Evolutionary conservation across 2,888 invertebrate genomes (phyloP).

Genomic region (Melolontha melolontha): DNA sequence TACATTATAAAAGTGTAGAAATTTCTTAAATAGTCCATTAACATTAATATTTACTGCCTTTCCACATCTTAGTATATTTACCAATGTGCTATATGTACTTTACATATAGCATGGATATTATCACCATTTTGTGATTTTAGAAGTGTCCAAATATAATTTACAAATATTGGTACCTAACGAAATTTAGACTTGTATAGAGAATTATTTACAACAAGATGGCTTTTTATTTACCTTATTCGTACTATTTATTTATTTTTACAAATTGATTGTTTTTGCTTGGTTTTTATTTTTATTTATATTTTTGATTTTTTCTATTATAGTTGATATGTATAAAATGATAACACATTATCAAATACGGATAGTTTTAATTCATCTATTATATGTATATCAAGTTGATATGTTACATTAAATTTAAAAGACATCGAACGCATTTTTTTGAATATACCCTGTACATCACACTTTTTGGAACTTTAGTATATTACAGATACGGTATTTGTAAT

Average conservation of each 20-base stretch:
- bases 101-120: no score
- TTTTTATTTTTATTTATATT: constrained; percentile 18
- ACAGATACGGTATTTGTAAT: neutral
- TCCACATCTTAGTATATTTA: no score
- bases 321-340: constrained; percentile 29
- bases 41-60: no score
- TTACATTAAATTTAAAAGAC: constrained; percentile 4
- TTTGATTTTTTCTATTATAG: neutral
- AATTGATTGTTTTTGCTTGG: constrained; percentile 34
- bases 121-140: no score
- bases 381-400: constrained; percentile 11
- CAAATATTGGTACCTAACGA: no score
- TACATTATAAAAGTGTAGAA: no score
- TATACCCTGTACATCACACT: constrained; percentile 12
- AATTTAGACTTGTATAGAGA: constrained; percentile 10
- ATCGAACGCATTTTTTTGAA: neutral
- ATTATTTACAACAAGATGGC: constrained; percentile 15
- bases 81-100: no score
- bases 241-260: constrained; percentile 24
- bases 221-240: neutral
- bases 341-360: neutral
- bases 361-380: no score
- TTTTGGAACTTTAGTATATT: no score
- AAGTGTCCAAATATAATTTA: no score
- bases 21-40: no score